A percentile compares a stretch with the other conserved stretches of the same genome.
Evolutionary conservation across 2,113 vertebrate genomes (phyloP).

Genomic region (Osmerus eperlanus): DNA sequence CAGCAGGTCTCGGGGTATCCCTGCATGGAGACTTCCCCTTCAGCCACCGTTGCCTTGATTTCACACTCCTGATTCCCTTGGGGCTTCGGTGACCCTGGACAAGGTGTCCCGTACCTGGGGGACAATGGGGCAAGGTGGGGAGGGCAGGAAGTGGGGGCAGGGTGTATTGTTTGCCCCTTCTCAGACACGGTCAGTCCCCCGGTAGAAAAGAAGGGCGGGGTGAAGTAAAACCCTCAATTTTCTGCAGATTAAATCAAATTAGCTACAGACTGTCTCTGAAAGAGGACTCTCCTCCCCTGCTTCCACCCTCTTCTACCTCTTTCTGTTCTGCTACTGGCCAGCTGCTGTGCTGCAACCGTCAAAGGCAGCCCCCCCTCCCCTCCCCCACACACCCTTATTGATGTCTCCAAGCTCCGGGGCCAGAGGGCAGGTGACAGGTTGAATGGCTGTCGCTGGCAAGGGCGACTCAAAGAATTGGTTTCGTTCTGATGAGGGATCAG

Average conservation of each 20-base stretch:
- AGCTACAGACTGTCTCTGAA: conserved; percentile 55
- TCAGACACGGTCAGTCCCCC: conserved; percentile 39
- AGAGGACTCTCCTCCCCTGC: conserved; percentile 45
- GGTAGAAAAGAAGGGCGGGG: conserved; percentile 37
- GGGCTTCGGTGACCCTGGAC: conserved; percentile 39
- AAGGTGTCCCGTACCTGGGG: conserved; percentile 61
- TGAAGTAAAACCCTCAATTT: conserved; percentile 55
- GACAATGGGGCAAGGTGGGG: conserved; percentile 52
- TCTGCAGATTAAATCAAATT: conserved; percentile 71
- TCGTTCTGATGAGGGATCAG: conserved; percentile 11
- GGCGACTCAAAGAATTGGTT: conserved; percentile 23
- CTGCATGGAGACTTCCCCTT: conserved; percentile 59
- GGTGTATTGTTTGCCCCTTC: conserved; percentile 44
- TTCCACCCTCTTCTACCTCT: conserved; percentile 26
- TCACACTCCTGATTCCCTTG: conserved; percentile 54
- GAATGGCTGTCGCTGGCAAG: conserved; percentile 39
- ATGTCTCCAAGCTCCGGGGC: conserved; percentile 58
- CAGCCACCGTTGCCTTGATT: conserved; percentile 66
- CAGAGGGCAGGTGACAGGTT: conserved; percentile 59
- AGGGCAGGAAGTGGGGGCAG: conserved; percentile 20
- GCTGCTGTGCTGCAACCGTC: conserved; percentile 55
- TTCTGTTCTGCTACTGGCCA: conserved; percentile 49
- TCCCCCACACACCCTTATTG: conserved; percentile 48
- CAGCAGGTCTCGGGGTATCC: conserved; percentile 56
- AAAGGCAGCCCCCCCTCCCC: conserved; percentile 50